Evolutionary conservation across 2,888 invertebrate genomes (phyloP).

Genomic region (Tuta absoluta): DNA sequence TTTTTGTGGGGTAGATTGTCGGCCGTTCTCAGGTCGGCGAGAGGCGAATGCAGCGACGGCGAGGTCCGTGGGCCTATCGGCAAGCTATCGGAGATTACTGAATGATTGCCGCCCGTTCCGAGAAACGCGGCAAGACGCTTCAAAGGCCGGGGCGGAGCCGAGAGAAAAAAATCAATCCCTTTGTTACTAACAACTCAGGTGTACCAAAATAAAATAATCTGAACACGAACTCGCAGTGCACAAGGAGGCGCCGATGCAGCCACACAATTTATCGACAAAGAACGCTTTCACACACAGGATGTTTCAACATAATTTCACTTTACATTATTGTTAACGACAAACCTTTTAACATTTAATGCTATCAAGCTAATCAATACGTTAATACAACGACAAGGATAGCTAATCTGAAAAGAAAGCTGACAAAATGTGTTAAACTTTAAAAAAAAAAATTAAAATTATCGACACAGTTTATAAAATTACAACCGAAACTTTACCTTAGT

Average conservation of each 20-base stretch:
- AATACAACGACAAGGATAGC: too few species aligned
- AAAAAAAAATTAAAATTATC: too few species aligned
- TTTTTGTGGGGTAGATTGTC: conserved; percentile 31
- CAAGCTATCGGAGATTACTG: conserved; percentile 63
- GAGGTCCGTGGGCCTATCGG: conserved; percentile 43
- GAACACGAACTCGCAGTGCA: conserved; percentile 57
- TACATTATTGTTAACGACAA: background rate
- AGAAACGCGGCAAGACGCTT: conserved; percentile 68
- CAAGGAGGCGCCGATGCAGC: conserved; percentile 53
- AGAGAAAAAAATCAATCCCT: conserved; percentile 73
- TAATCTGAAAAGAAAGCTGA: too few species aligned
- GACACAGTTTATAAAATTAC: too few species aligned
- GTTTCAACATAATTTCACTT: background rate
- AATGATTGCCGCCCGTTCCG: conserved; percentile 66
- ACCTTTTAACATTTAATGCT: too few species aligned
- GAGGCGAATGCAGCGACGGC: conserved; percentile 17
- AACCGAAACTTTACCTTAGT: too few species aligned
- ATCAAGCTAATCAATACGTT: too few species aligned
- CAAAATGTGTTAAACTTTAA: too few species aligned
- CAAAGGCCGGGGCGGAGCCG: conserved; percentile 67
- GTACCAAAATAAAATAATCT: conserved; percentile 69
- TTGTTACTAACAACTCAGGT: conserved; percentile 79
- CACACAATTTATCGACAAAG: conserved; percentile 52
- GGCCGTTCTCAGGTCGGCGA: conserved; percentile 28
- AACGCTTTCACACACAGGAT: background rate